Evolutionary conservation across 2,797 vertebrate species (phyloP), one percentile per base, ranked within the genome.

Genomic region (Delichon dasypus): DNA sequence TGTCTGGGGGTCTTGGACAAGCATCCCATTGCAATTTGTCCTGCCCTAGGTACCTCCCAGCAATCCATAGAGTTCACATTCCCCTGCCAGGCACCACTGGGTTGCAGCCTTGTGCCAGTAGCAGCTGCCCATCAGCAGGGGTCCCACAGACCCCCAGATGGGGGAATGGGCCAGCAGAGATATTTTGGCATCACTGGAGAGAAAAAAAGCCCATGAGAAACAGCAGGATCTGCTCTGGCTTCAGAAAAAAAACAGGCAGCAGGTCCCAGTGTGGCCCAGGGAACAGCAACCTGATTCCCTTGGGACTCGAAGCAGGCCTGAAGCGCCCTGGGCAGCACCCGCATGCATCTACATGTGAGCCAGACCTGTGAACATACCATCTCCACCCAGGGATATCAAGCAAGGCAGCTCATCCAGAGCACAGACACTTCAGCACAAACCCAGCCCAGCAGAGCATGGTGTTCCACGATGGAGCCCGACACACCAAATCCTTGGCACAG

Each of bases 401-500:
- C 3, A 17, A 68, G 36, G 42, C 0, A 0, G 65, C 61, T 80
- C 22, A 38, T n/a, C 23, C 3, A 0, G 32, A 66, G 66, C 54
- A 54, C 16, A 8, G 67, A 70, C 54, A 34, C 12, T 42, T 60
- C 60, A 55, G 71, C 65, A 65, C 50, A 88, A 85, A 73, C 16
- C 7, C 74, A 54, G n/a, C 10, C 48, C 9, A 4, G 32, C 74
- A 81, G 54, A 1, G 0, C 15, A 21, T 2, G 0, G 2, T 1
- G 1, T 7, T 54, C 50, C 45, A 5, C 7, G 25, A 55, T 1
- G 1, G 55, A 85, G 65, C 48, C 55, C 0, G 0, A 55, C 22
- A 42, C 2, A 2, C 9, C 0, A 0, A 72, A 65, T 19, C 71
- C 67, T 76, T 1, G 0, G 44, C 60, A 44, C 25, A 4, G 20